phyloP scores from a whole-genome alignment of 1,140 invertebrate species.

The Macrobrachium nipponense region DNA sequence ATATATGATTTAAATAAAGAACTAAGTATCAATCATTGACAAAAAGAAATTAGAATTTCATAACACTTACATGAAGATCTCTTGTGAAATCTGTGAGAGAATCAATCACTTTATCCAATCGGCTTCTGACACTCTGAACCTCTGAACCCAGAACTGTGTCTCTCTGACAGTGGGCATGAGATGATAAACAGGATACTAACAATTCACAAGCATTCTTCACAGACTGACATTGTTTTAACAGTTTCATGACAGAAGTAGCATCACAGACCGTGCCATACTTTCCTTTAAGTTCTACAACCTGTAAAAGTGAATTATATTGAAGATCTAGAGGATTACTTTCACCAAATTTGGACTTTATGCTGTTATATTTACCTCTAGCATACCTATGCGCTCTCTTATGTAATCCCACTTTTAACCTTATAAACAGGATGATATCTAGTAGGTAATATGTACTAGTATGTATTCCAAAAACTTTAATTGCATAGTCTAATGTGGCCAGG shows the following conservation, averaged over 20 bases:
- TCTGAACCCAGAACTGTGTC: conserved; percentile 3
- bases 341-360: not conserved
- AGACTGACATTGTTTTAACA: conserved; percentile 26
- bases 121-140: not conserved
- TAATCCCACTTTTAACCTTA: not conserved
- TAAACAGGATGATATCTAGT: not conserved
- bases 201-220: conserved; percentile 9
- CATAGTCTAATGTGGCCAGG: no score
- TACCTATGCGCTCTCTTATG: not conserved
- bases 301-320: not conserved
- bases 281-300: conserved; percentile 35
- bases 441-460: no score
- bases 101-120: conserved; percentile 10
- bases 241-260: conserved; percentile 28
- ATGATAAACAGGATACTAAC: not conserved
- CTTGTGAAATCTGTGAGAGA: conserved; percentile 43
- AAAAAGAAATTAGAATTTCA: no score
- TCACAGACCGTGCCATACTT: conserved; percentile 23
- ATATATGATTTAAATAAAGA: not conserved
- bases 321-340: not conserved
- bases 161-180: not conserved
- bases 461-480: no score
- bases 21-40: not conserved
- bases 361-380: not conserved
- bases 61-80: conserved; percentile 36